Conservation (phyloP, 2,113 vertebrate species). For the Cyanocitta stelleri region DNA sequence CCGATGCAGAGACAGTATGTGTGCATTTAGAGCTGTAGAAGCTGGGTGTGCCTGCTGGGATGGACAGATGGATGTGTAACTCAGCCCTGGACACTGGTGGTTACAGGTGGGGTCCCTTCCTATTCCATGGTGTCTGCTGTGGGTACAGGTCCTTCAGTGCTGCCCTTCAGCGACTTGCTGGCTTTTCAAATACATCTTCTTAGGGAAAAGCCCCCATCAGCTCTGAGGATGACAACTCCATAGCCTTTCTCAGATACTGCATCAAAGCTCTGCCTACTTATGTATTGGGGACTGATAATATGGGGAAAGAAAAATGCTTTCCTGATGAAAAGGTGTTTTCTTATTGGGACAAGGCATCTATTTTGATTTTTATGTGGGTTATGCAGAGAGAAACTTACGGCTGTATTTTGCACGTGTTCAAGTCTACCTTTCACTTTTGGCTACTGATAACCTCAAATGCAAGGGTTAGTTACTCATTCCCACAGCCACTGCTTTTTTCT, state of each 20-base stretch:
- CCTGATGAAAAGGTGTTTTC: not conserved
- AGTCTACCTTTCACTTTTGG: not conserved
- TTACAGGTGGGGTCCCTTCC: not conserved
- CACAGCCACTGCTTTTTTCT: not conserved
- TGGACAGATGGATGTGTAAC: not conserved
- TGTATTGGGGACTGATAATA: fast-evolving
- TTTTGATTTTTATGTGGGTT: not conserved
- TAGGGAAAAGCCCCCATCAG: not conserved
- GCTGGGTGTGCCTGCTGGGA: not conserved
- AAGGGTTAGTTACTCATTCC: not conserved
- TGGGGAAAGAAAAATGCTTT: not conserved
- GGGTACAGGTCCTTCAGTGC: not conserved
- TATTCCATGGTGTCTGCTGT: fast-evolving
- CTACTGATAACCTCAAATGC: not conserved
- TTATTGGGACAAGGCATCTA: not conserved
- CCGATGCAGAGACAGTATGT: not conserved
- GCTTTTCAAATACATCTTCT: not conserved
- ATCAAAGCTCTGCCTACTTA: not conserved
- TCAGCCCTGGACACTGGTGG: not conserved
- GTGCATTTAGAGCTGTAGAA: not conserved
- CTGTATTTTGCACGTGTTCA: not conserved
- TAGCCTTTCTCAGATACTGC: not conserved
- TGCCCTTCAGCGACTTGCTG: not conserved
- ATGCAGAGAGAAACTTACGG: not conserved
- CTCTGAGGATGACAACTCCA: not conserved